Base-by-base conservation (phyloP, 30 jellyfish, hydroid and myxozoan genomes). In the Catostylus mosaicus region DNA sequence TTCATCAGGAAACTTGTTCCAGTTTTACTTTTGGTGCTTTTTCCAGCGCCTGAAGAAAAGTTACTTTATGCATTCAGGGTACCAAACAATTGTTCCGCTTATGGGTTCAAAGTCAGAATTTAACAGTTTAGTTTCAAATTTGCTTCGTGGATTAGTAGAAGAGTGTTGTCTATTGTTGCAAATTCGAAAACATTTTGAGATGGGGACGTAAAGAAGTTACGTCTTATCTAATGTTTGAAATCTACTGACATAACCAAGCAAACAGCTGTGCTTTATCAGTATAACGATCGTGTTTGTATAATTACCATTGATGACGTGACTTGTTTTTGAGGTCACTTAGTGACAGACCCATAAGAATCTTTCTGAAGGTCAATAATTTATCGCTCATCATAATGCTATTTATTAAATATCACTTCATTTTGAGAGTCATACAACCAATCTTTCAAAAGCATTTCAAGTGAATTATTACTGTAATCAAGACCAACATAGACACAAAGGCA, bases 281-380 rank as follows among this genome's bases (percentile, higher is more conserved):
- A 7, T 5, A 40, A 40, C 11, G 7, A 40, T 14, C 54, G 7
- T 40, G 54, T 40, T 7, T 40, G 7, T 40, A 40, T 40, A 40
- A 40, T 5, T 40, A 40, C 20, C 24, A 10, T 4, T 23, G 47
- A 34, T 20, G 31, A 51, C 70, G 61, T 14, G 37, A 71, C 66
- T 19, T 48, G 67, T 10, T 72, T 27, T 20, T 72, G 71, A 72
- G 73, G 71, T 47, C 30, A 72, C 30, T 16, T 8, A 1, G 84
- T 30, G 84, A 22, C 20, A 72, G 47, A 24, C 33, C 84, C 52
- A 6, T 43, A 27, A 8, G 23, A 18, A 30, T 48, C 30, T 29
- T 18, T 48, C 8, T 31, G 50, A 72, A n/a, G 63, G 84, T 71
- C 73, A 45, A 72, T 72, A 30, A 72, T 72, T 72, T 23, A 72